Base-by-base conservation (phyloP, 1,140 invertebrate genomes). In the Matsumurasca onukii region DNA sequence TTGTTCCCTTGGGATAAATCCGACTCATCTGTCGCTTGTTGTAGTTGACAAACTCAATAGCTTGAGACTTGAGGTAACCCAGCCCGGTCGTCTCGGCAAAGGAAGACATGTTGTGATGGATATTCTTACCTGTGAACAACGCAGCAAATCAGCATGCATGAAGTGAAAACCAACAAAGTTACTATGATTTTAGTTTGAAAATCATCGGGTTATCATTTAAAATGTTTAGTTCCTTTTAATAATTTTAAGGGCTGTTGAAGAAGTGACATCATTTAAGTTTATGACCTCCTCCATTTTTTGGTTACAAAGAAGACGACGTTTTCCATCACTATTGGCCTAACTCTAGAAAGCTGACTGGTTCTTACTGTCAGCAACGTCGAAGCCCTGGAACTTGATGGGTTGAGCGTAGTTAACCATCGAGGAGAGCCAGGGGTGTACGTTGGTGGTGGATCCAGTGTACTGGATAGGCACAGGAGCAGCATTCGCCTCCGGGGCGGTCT, bases 321-420 rank as follows among this genome's bases (percentile, higher is more conserved):
- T n/a, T n/a, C n/a, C n/a, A n/a, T n/a, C n/a, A n/a, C n/a, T n/a
- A n/a, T n/a, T n/a, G n/a, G n/a, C n/a, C n/a, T 22, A 51, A 51
- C 2, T 3, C 3, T 51, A 51, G 3, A 24, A 29, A n/a, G n/a
- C n/a, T n/a, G n/a, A n/a, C n/a, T n/a, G n/a, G n/a, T n/a, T 73
- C 84, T 85, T 84, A 98, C 97, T 88, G 81, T 99, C 96, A 13
- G 98, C 95, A 71, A 94, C 87, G 78, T 99, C 97, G 81, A 99
- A 99, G 73, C 95, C 93, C 78, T 94, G 91, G 83, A 99, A 99
- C 83, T 99, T 99, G 76, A 99, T 92, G 1, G 98, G 98, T 82
- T 99, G 97, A 66, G 97, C 95, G 84, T 99, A 99, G 86, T 99
- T 99, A 75, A 99, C 92, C 90, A 99, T 92, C 45, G 95, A 97